Conservation (phyloP, 2,113 vertebrate genomes). For the Hyla sarda region DNA sequence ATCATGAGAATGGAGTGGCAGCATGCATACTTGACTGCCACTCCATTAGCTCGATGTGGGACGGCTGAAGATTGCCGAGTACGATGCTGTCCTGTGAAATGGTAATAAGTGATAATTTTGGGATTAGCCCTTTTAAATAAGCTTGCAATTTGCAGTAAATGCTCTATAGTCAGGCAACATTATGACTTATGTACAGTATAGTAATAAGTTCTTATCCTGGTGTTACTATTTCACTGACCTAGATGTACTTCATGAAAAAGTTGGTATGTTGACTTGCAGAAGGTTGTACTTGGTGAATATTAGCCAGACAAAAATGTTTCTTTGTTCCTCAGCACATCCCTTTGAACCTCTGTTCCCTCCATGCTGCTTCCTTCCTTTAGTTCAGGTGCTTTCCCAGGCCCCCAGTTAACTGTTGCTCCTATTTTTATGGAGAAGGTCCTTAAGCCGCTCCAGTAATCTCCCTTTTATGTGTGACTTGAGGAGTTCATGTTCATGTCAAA, state of each 20-base stretch:
- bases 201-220: not conserved
- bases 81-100: too few relatives aligned
- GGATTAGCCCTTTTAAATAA: not conserved
- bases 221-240: not conserved
- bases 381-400: not conserved
- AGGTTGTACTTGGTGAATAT: not conserved
- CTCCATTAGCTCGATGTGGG: too few relatives aligned
- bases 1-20: too few relatives aligned
- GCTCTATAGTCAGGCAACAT: not conserved
- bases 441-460: not conserved
- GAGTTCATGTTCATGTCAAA: constrained; percentile 2
- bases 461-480: not conserved
- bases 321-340: too few relatives aligned
- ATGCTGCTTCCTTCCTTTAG: constrained; percentile 1
- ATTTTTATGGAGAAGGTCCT: not conserved
- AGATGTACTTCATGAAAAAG: too few relatives aligned
- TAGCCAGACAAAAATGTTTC: too few relatives aligned
- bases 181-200: too few relatives aligned
- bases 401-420: not conserved
- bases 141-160: not conserved
- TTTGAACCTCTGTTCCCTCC: not conserved
- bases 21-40: too few relatives aligned
- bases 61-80: too few relatives aligned
- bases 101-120: too few relatives aligned
- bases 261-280: too few relatives aligned